Percentiles rank a stretch among this genome's conserved stretches.
phyloP scores from a whole-genome alignment of 2,113 vertebrate genomes.

The Girardinichthys multiradiatus region DNA sequence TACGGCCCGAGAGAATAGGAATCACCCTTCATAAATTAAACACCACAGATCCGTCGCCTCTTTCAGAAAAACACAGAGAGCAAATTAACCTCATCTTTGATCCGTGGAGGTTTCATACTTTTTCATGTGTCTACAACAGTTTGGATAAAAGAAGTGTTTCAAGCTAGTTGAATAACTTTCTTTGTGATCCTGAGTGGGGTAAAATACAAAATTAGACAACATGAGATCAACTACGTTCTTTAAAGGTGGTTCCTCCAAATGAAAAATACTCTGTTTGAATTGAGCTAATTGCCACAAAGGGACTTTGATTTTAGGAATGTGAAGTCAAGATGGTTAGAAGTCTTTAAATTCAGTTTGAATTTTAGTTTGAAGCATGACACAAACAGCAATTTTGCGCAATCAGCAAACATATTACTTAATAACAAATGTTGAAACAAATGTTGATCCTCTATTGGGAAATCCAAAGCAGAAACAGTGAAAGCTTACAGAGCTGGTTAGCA shows the following conservation, averaged over 20 bases:
- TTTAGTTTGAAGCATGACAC: conserved; percentile 6
- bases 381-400: conserved; percentile 41
- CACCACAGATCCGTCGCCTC: conserved; percentile 28
- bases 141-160: conserved; percentile 26
- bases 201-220: conserved; percentile 9
- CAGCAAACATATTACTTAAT: conserved; percentile 39
- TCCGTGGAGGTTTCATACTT: conserved; percentile 34
- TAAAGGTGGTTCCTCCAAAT: not conserved
- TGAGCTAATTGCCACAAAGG: not conserved
- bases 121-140: conserved; percentile 21
- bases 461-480: conserved; percentile 33
- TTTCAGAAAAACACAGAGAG: conserved; percentile 41
- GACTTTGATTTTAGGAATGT: not conserved
- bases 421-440: conserved; percentile 30
- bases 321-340: not conserved
- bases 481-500: conserved; percentile 31
- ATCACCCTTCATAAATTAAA: conserved; percentile 63
- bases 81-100: conserved; percentile 57
- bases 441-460: conserved; percentile 18
- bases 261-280: not conserved
- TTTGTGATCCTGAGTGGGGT: conserved; percentile 17
- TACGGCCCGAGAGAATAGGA: conserved; percentile 32
- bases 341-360: not conserved
- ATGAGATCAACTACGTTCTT: conserved; percentile 20
- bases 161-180: not conserved